A percentile compares a stretch with the other conserved stretches of the same genome.
phyloP scores from a whole-genome alignment of 2,113 vertebrate species.

The Eurypyga helias region DNA sequence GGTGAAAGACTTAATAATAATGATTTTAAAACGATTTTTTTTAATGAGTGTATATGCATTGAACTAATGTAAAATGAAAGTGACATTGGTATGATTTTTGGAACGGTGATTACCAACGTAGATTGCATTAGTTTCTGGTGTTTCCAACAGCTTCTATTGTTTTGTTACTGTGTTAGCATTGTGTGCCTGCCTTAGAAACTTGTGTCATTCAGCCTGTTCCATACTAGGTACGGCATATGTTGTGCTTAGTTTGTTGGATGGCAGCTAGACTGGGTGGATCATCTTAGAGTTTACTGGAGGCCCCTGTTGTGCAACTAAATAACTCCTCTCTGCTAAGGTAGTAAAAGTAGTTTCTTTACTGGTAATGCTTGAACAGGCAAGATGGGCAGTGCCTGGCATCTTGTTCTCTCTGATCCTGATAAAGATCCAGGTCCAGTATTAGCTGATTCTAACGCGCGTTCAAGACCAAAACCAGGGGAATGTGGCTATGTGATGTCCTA shows the following conservation, averaged over 20 bases:
- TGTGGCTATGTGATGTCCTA: neutral
- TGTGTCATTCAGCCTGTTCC: neutral
- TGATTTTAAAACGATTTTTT: neutral
- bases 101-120: neutral
- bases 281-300: neutral
- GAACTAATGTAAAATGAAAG: neutral
- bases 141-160: accelerated
- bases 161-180: neutral
- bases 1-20: neutral
- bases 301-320: neutral
- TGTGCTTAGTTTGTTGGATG: neutral
- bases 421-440: neutral
- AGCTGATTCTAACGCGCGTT: accelerated
- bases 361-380: neutral
- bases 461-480: neutral
- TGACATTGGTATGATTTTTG: neutral
- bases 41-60: neutral
- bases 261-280: neutral
- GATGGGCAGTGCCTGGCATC: neutral
- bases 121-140: neutral
- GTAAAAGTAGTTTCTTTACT: neutral
- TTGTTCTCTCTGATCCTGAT: neutral
- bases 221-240: accelerated
- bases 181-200: neutral
- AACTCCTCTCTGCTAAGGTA: neutral